Evolutionary conservation across 2,888 invertebrate species (phyloP).

Genomic region (Selenia dentaria): DNA sequence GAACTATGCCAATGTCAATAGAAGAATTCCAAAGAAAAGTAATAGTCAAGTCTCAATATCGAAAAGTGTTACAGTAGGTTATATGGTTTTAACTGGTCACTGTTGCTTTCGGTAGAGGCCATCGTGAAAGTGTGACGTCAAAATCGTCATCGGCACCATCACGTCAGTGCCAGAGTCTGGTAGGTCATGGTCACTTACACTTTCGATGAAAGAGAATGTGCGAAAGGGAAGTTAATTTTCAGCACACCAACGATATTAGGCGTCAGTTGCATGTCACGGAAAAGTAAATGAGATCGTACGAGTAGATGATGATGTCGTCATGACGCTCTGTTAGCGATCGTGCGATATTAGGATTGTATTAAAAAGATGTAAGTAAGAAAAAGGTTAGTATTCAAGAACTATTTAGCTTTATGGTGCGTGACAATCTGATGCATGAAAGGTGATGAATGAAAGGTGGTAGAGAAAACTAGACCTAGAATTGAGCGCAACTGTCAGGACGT

Average conservation of each 20-base stretch:
- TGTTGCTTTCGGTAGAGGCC: slow-evolving; percentile 46
- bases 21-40: too few species aligned
- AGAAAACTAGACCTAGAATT: too few species aligned
- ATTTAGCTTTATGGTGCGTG: too few species aligned
- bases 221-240: slow-evolving; percentile 46
- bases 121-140: slow-evolving; percentile 44
- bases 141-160: slow-evolving; percentile 37
- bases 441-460: too few species aligned
- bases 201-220: slow-evolving; percentile 57
- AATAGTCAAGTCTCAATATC: slow-evolving; percentile 5
- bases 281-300: slow-evolving; percentile 18
- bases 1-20: too few species aligned
- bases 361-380: too few species aligned
- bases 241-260: slow-evolving; percentile 23
- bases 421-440: too few species aligned
- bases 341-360: too few species aligned
- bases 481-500: too few species aligned
- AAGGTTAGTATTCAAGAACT: too few species aligned
- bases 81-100: slow-evolving; percentile 37
- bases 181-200: slow-evolving; percentile 62
- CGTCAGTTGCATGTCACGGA: slow-evolving; percentile 31
- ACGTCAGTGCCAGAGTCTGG: slow-evolving; percentile 36
- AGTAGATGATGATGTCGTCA: too few species aligned
- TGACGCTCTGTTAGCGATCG: too few species aligned
- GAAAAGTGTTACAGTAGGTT: slow-evolving; percentile 44